These are phyloP conservation scores for Buceros bicornis DNA, from an alignment of 2,797 vertebrate genomes.

Conservation along the genomic window DNA sequence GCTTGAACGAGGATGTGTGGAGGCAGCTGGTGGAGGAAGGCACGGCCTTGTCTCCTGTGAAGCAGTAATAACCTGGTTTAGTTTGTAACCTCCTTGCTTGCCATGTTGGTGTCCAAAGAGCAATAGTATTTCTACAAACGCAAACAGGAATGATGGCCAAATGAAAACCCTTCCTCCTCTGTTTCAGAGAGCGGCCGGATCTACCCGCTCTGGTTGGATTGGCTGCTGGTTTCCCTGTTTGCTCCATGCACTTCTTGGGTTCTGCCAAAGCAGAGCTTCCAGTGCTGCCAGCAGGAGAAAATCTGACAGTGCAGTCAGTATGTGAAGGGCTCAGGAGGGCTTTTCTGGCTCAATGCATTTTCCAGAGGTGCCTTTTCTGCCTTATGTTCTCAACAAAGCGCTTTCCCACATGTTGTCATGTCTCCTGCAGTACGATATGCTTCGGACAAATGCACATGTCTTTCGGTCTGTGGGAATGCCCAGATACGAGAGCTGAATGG, in stretches of 20 bases:
- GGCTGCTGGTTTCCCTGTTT: not conserved
- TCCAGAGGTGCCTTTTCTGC: not conserved
- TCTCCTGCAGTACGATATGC: not conserved
- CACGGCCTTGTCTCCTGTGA: not conserved
- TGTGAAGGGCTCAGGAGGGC: not conserved
- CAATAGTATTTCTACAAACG: not conserved
- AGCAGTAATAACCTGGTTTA: not conserved
- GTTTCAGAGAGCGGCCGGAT: not conserved
- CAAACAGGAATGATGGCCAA: not conserved
- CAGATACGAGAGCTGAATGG: slow-evolving; percentile 24
- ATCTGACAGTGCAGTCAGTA: not conserved
- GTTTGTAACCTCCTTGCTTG: not conserved
- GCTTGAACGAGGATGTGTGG: not conserved
- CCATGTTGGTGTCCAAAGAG: not conserved
- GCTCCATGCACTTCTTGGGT: not conserved
- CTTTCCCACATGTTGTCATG: not conserved
- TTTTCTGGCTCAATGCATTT: not conserved
- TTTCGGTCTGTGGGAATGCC: slow-evolving; percentile 1
- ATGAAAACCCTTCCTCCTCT: not conserved
- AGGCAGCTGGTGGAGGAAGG: not conserved
- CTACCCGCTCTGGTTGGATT: not conserved
- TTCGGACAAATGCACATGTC: not conserved
- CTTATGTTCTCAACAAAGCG: not conserved
- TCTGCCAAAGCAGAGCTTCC: not conserved
- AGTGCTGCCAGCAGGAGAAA: not conserved